Evolutionary conservation across 2,797 vertebrate species (phyloP).

Genomic region (Lithobates sylvaticus): DNA sequence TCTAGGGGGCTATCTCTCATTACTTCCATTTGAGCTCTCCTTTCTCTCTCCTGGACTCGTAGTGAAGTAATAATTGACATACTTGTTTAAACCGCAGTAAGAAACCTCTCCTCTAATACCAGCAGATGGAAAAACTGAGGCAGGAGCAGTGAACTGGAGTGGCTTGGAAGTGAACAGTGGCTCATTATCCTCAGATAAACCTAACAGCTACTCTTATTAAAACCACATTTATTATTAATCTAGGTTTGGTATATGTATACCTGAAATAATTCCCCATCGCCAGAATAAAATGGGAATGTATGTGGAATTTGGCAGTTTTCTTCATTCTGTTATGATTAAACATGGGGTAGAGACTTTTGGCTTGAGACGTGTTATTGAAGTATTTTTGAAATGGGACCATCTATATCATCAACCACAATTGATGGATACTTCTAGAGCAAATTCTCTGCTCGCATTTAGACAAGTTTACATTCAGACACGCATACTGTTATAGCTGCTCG

Average conservation of each 20-base stretch:
- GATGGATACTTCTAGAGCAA: background rate
- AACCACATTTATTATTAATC: background rate
- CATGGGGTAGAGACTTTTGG: background rate
- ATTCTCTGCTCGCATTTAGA: background rate
- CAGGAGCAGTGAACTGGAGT: background rate
- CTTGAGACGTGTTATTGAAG: background rate
- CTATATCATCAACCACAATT: background rate
- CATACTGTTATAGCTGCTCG: background rate
- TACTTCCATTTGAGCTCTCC: background rate
- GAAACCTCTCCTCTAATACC: background rate
- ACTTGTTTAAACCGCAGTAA: conserved; percentile 17
- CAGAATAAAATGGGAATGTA: background rate
- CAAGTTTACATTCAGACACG: background rate
- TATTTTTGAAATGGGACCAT: background rate
- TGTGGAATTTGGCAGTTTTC: background rate
- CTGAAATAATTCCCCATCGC: background rate
- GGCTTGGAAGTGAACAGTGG: background rate
- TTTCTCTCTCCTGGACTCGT: background rate
- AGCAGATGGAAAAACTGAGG: conserved; percentile 48
- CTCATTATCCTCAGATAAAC: conserved; percentile 48
- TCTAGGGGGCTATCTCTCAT: background rate
- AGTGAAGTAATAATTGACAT: background rate
- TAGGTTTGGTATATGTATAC: background rate
- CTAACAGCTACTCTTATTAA: background rate
- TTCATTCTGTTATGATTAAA: background rate